These are phyloP conservation scores for Bucorvus abyssinicus DNA, from an alignment of 2,797 vertebrate genomes.

Conservation along the genomic window DNA sequence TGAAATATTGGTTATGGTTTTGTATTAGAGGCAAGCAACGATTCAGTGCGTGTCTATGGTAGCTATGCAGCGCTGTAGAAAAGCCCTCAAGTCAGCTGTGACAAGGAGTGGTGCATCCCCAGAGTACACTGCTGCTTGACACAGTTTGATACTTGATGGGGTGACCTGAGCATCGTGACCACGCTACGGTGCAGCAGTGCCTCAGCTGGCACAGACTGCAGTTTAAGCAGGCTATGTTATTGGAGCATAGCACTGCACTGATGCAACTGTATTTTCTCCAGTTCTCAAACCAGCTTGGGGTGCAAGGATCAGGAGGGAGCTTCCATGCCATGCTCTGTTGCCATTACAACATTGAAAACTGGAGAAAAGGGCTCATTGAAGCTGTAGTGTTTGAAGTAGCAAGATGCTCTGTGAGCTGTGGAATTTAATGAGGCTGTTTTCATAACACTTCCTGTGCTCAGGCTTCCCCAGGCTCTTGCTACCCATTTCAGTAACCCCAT, in stretches of 20 bases:
- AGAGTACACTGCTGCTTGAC: neutral
- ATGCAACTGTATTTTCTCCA: neutral
- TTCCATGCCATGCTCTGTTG: neutral
- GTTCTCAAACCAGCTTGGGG: neutral
- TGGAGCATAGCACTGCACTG: neutral
- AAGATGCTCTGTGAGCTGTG: neutral
- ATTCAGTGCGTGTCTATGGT: fast-evolving
- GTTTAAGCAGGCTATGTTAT: neutral
- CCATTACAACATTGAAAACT: neutral
- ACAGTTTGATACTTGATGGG: neutral
- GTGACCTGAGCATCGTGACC: neutral
- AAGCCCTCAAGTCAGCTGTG: neutral
- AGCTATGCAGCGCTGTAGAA: neutral
- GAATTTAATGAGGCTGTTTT: neutral
- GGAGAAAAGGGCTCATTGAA: neutral
- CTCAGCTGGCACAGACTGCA: neutral
- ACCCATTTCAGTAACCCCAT: neutral
- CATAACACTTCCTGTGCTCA: neutral
- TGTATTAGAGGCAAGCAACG: neutral
- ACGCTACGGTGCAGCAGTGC: fast-evolving
- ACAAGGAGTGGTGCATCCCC: neutral
- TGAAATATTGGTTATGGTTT: neutral
- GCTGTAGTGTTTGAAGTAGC: neutral
- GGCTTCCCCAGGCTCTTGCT: neutral
- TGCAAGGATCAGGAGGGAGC: neutral